These are phyloP conservation scores for Halocaridina rubra DNA, from an alignment of 2,888 invertebrate species.

Conservation along the genomic window DNA sequence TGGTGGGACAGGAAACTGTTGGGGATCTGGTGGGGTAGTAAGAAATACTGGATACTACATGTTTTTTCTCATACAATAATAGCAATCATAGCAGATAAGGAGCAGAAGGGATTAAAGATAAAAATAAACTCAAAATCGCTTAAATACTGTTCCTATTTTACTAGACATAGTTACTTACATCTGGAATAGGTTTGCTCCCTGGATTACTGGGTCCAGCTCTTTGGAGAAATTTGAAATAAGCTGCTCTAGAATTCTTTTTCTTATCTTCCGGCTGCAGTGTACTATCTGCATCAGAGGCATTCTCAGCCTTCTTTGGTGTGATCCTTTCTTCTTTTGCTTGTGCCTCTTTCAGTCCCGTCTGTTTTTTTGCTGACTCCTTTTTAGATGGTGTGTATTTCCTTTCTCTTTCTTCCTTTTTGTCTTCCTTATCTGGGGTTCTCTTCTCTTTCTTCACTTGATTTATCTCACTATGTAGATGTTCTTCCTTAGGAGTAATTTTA, in stretches of 20 bases:
- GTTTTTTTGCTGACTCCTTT: background rate
- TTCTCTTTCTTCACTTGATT: background rate
- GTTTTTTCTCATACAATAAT: too few relatives aligned
- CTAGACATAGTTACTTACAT: too few relatives aligned
- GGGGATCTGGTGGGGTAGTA: too few relatives aligned
- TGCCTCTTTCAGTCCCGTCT: background rate
- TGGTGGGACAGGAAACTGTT: too few relatives aligned
- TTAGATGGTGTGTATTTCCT: background rate
- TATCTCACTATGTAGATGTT: background rate
- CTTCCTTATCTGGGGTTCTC: background rate
- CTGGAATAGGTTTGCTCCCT: slow-evolving; percentile 85
- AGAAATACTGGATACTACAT: too few relatives aligned
- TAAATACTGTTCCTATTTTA: too few relatives aligned
- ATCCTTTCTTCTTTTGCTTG: background rate
- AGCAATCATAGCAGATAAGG: too few relatives aligned
- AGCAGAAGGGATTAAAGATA: too few relatives aligned
- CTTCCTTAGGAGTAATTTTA: too few relatives aligned
- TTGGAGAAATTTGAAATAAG: slow-evolving; percentile 75
- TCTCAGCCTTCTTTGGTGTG: slow-evolving; percentile 12
- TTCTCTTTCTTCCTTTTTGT: background rate
- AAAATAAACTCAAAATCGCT: too few relatives aligned
- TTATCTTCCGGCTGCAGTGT: slow-evolving; percentile 26
- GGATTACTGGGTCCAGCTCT: slow-evolving; percentile 81
- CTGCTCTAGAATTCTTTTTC: slow-evolving; percentile 40
- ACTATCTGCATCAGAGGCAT: background rate